Evolutionary conservation across 37 sponge, comb jelly and placozoan genomes (phyloP).

Genomic region (Theonella swinhoei): DNA sequence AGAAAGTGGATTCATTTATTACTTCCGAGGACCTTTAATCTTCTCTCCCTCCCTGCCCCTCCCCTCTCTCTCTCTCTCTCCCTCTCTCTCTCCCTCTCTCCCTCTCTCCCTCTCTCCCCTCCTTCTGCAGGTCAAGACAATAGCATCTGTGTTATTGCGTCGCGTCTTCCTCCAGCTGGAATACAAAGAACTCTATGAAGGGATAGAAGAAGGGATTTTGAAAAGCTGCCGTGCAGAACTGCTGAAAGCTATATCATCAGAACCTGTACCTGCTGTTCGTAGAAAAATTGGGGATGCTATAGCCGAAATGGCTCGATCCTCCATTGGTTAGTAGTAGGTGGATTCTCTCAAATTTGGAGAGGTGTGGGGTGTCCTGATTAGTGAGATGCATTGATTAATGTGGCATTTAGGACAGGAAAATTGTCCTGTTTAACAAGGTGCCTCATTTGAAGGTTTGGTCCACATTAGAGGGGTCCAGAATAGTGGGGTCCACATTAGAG

Average conservation of each 20-base stretch:
- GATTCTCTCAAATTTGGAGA: background rate
- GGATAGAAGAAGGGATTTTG: slow-evolving; percentile 17
- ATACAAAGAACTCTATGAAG: slow-evolving; percentile 33
- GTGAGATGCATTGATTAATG: background rate
- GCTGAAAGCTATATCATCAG: slow-evolving; percentile 60
- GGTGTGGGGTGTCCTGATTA: background rate
- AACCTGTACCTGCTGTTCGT: slow-evolving; percentile 53
- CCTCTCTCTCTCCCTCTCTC: slow-evolving; percentile 4
- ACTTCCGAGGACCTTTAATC: background rate
- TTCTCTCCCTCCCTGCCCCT: background rate
- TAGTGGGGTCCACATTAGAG: too few species aligned
- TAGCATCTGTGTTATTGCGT: slow-evolving; percentile 77
- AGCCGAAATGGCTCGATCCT: slow-evolving; percentile 92
- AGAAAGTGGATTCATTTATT: background rate
- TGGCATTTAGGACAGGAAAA: background rate
- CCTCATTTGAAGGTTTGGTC: too few species aligned
- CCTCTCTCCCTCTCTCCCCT: background rate
- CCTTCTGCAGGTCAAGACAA: slow-evolving; percentile 42
- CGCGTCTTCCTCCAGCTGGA: slow-evolving; percentile 63
- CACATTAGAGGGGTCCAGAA: too few species aligned
- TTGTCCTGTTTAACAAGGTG: too few species aligned
- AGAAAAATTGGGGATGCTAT: slow-evolving; percentile 94
- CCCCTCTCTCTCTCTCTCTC: slow-evolving; percentile 8
- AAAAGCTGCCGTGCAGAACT: slow-evolving; percentile 62
- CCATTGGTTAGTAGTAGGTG: slow-evolving; percentile 80